Evolutionary conservation across 2,888 invertebrate genomes (phyloP).

Genomic region (Lissocephala sabroskyi): DNA sequence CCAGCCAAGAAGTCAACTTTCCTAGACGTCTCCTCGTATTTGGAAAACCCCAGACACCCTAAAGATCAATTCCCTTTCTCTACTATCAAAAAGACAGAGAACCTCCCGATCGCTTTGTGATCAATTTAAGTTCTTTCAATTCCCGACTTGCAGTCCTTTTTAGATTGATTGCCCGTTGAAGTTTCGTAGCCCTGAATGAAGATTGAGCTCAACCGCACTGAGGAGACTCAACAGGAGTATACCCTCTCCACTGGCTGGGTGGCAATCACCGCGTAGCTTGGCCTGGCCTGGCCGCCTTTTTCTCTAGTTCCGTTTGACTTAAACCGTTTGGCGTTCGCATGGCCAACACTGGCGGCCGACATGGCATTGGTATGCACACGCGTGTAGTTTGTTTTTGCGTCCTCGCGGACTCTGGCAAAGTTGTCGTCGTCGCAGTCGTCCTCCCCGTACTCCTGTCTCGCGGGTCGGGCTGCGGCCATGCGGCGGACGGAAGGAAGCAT

Average conservation of each 20-base stretch:
- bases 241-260: background rate
- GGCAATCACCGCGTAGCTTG: no score
- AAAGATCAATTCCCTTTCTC: no score
- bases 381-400: slow-evolving; percentile 58
- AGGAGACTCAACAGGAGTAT: no score
- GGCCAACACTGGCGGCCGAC: slow-evolving; percentile 33
- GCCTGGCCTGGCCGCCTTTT: slow-evolving; percentile 2
- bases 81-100: no score
- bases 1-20: background rate
- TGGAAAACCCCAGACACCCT: no score
- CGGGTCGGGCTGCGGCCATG: slow-evolving; percentile 27
- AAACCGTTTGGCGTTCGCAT: slow-evolving; percentile 46
- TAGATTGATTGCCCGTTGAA: no score
- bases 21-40: no score
- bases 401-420: slow-evolving; percentile 3
- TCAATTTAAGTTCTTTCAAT: no score
- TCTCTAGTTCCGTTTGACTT: slow-evolving; percentile 18
- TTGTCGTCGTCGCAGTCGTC: slow-evolving; percentile 4
- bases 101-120: no score
- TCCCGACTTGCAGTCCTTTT: no score
- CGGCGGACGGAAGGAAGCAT: slow-evolving; percentile 28
- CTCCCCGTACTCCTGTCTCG: slow-evolving; percentile 5
- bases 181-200: background rate
- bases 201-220: background rate
- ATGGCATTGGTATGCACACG: slow-evolving; percentile 60